A percentile compares a stretch with the other conserved stretches of the same genome.
phyloP scores from a whole-genome alignment of 2,888 invertebrate species.

The Temnothorax unifasciatus region DNA sequence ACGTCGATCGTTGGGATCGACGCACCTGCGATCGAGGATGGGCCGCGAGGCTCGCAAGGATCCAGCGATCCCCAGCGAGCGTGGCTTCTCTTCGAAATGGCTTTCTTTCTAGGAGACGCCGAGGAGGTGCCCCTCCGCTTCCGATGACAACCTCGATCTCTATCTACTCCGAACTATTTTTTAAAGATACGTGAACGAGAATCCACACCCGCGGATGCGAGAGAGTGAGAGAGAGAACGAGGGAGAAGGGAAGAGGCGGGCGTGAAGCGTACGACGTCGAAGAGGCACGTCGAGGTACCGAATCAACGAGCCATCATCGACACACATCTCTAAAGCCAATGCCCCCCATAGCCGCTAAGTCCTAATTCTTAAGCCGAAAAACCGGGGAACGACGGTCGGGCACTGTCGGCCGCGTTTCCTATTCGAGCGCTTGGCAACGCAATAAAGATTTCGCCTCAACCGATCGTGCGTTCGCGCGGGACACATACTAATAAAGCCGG shows the following conservation, averaged over 20 bases:
- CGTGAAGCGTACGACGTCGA: slow-evolving; percentile 20
- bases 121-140: background rate
- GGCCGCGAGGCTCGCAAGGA: background rate
- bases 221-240: slow-evolving; percentile 28
- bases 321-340: slow-evolving; percentile 35
- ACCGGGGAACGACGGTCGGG: slow-evolving; percentile 48
- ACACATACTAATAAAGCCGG: slow-evolving; percentile 80
- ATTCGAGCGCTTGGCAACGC: slow-evolving; percentile 29
- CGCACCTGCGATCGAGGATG: slow-evolving; percentile 52
- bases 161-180: slow-evolving; percentile 22
- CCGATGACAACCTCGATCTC: slow-evolving; percentile 37
- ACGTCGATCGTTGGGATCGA: slow-evolving; percentile 52
- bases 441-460: slow-evolving; percentile 32
- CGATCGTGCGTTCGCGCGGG: slow-evolving; percentile 44
- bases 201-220: background rate
- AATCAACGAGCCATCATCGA: slow-evolving; percentile 24
- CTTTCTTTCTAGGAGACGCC: slow-evolving; percentile 62
- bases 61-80: slow-evolving; percentile 23
- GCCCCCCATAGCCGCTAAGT: slow-evolving; percentile 58
- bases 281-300: slow-evolving; percentile 36
- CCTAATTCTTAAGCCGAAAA: slow-evolving; percentile 51
- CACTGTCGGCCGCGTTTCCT: slow-evolving; percentile 61
- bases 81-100: slow-evolving; percentile 46
- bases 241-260: background rate
- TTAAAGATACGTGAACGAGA: slow-evolving; percentile 15